These are phyloP conservation scores for Galemys pyrenaicus DNA, from an alignment of 2,113 vertebrate species.

Conservation along the genomic window DNA sequence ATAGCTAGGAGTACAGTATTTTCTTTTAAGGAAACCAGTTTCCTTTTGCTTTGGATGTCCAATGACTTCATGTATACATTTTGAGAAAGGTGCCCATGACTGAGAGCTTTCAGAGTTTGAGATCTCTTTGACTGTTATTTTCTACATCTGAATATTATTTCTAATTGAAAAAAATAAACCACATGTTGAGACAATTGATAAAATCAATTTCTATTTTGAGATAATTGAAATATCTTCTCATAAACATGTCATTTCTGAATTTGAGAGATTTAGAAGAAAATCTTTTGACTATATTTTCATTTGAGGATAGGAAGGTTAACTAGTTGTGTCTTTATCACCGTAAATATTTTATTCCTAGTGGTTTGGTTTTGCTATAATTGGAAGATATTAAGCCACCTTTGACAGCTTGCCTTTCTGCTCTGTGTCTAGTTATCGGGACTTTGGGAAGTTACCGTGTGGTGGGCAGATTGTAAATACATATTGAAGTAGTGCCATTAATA, in stretches of 20 bases:
- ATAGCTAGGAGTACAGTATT: neutral
- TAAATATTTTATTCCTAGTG: neutral
- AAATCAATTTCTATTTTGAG: neutral
- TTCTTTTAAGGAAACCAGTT: neutral
- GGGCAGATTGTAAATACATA: neutral
- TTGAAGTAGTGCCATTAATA: neutral
- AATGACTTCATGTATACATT: neutral
- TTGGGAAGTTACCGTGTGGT: neutral
- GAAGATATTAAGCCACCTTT: neutral
- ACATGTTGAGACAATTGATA: neutral
- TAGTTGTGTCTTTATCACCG: neutral
- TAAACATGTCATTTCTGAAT: neutral
- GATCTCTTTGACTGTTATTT: constrained; percentile 36
- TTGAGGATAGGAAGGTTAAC: neutral
- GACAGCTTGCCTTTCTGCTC: too few relatives aligned
- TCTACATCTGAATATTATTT: neutral
- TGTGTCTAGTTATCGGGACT: too few relatives aligned
- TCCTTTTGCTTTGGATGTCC: neutral
- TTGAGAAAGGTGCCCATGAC: neutral
- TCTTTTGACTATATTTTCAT: neutral
- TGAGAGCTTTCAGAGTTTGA: neutral
- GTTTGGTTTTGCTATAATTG: constrained; percentile 27
- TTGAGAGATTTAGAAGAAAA: neutral
- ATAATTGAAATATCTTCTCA: neutral
- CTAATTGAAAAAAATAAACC: neutral